Percentiles rank a stretch among this genome's conserved stretches.
Conservation (phyloP, 53 echinoderm and acorn worm species). For the Temnopleurus reevesii region DNA sequence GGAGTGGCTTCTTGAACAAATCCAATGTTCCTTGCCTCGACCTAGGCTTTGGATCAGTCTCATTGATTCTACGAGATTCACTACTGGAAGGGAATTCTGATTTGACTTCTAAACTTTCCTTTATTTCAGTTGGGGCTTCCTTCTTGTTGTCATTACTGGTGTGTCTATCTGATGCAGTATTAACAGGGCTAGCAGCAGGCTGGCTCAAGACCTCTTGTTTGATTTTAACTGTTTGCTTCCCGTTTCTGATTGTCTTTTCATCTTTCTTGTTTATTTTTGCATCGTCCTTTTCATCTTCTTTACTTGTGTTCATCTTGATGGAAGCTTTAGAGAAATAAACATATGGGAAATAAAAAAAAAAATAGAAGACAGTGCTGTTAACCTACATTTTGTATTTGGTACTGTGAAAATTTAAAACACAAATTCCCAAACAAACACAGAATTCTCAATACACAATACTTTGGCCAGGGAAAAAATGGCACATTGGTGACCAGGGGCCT, state of each 20-base stretch:
- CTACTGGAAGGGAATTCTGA: background rate
- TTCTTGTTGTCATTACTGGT: background rate
- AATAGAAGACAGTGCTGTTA: no score
- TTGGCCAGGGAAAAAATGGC: no score
- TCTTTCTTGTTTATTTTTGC: background rate
- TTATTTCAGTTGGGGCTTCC: background rate
- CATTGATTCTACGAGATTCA: background rate
- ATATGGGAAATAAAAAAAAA: background rate
- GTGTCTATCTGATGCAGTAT: background rate
- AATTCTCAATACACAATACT: no score
- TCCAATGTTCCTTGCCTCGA: conserved; percentile 16
- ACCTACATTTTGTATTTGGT: no score
- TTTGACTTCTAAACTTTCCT: background rate
- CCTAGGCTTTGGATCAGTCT: background rate
- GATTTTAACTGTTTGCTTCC: background rate
- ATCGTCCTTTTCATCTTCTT: background rate
- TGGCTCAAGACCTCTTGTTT: conserved; percentile 21
- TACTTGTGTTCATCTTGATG: background rate
- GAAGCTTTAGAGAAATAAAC: background rate
- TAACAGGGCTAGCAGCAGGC: background rate
- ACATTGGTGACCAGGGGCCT: no score
- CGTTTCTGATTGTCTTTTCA: background rate
- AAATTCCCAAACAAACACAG: no score
- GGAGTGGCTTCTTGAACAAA: background rate
- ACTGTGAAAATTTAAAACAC: no score